Percentiles rank a stretch among this genome's conserved stretches.
Evolutionary conservation across 2,888 invertebrate genomes (phyloP).

Genomic region (Drosophila ezoana): DNA sequence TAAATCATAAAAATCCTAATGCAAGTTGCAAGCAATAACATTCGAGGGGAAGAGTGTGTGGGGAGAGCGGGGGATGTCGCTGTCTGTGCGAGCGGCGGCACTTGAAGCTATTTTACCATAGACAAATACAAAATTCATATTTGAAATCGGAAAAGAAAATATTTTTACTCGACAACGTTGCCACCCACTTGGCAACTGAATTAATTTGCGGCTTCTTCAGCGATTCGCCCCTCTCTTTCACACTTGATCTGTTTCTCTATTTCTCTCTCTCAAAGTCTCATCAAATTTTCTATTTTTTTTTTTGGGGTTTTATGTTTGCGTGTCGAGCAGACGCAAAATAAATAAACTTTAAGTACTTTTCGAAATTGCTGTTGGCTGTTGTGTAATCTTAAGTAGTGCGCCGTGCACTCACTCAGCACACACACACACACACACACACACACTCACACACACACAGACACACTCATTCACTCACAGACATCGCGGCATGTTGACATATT

Average conservation of each 20-base stretch:
- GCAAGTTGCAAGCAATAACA: conserved; percentile 26
- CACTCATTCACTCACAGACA: conserved; percentile 37
- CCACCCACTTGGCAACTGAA: conserved; percentile 81
- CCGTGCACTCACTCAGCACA: conserved; percentile 60
- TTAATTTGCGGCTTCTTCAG: conserved; percentile 66
- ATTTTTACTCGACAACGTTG: conserved; percentile 56
- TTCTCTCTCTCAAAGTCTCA: conserved; percentile 43
- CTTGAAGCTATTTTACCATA: conserved; percentile 46
- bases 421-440: conserved; percentile 35
- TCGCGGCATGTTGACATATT: conserved; percentile 74
- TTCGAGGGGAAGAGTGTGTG: not conserved
- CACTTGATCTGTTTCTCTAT: not conserved
- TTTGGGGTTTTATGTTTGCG: conserved; percentile 71
- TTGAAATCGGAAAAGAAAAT: conserved; percentile 71
- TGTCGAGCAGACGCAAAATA: conserved; percentile 78
- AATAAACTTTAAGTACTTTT: conserved; percentile 82
- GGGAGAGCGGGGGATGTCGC: not conserved
- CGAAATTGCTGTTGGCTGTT: conserved; percentile 77
- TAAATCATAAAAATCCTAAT: conserved; percentile 68
- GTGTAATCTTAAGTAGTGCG: conserved; percentile 79
- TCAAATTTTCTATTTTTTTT: conserved; percentile 54
- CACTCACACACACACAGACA: conserved; percentile 24
- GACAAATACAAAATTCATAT: conserved; percentile 52
- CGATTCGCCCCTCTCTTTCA: not conserved
- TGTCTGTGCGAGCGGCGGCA: conserved; percentile 18